phyloP scores from a whole-genome alignment of 1,140 invertebrate species.

The Pseudomyrmex cubaensis region DNA sequence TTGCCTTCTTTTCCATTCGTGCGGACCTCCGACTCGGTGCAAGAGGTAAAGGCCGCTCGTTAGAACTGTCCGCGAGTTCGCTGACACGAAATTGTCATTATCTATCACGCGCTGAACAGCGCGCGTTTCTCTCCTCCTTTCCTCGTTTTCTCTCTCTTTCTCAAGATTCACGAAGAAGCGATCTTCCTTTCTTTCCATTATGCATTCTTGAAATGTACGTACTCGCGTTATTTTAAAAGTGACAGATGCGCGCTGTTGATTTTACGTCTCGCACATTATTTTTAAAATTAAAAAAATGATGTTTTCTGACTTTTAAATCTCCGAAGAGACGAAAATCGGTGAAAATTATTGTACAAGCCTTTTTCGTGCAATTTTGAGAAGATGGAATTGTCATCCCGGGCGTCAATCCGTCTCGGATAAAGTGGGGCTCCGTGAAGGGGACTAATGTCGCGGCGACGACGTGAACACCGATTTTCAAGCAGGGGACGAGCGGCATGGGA shows the following conservation, averaged over 20 bases:
- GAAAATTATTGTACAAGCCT: neutral
- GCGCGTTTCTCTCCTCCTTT: neutral
- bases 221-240: too few relatives aligned
- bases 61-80: constrained; percentile 60
- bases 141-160: neutral
- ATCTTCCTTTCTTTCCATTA: too few relatives aligned
- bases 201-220: too few relatives aligned
- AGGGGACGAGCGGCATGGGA: constrained; percentile 71
- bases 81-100: constrained; percentile 75
- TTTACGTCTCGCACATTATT: too few relatives aligned
- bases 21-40: constrained; percentile 56
- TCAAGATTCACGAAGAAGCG: neutral
- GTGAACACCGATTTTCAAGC: constrained; percentile 78
- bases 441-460: constrained; percentile 46
- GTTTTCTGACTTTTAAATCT: too few relatives aligned
- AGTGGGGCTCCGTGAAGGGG: constrained; percentile 2
- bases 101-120: constrained; percentile 62
- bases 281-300: too few relatives aligned
- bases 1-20: constrained; percentile 47
- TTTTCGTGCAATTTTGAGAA: neutral
- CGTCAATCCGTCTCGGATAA: constrained; percentile 77
- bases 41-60: constrained; percentile 67
- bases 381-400: constrained; percentile 77
- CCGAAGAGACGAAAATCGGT: neutral
- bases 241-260: too few relatives aligned